Evolutionary conservation across 2,113 vertebrate species (phyloP), one percentile per base, ranked within the genome.

Genomic region (Cochlearius cochlearius): DNA sequence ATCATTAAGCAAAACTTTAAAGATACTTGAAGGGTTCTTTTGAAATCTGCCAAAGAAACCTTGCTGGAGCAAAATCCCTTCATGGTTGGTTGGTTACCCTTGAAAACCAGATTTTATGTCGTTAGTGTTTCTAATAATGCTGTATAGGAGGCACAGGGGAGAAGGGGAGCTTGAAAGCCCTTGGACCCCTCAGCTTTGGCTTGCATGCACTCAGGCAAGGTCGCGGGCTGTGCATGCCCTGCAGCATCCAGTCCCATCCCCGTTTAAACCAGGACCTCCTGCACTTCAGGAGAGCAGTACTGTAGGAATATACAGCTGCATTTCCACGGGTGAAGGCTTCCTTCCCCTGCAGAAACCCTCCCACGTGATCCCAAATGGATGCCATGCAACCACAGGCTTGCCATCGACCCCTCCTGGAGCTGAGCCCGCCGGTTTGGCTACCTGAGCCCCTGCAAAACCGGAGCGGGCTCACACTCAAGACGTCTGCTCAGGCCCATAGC

Each of bases 321-420:
- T 36, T 82, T 73, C 41, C 80, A n/a, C 1, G 1, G 21, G 52
- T 9, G n/a, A 39, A 69, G n/a, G 4, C 6, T 41, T 80, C 9
- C 20, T 36, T 80, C 7, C 23, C 36, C 22, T 20, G 11, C 43
- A n/a, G 56, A 23, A 32, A 10, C 21, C 17, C 34, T 45, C 19
- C 81, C 0, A 0, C 10, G 13, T 21, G n/a, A 67, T 38, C 71
- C 52, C 75, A 20, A 29, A n/a, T 0, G 1, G 4, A 29, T 6
- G 6, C 5, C 66, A 9, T 4, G 4, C 20, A 30, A n/a, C n/a
- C 26, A 47, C 26, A 29, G 9, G 8, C 0, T 5, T 15, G 23
- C 5, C 73, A 19, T 10, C 2, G 7, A 12, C 9, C 19, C 38
- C 23, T 73, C 60, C 56, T 18, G 34, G 41, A 47, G 36, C 36